phyloP scores from a whole-genome alignment of 2,888 invertebrate species.

The Drosophila setosimentum region DNA sequence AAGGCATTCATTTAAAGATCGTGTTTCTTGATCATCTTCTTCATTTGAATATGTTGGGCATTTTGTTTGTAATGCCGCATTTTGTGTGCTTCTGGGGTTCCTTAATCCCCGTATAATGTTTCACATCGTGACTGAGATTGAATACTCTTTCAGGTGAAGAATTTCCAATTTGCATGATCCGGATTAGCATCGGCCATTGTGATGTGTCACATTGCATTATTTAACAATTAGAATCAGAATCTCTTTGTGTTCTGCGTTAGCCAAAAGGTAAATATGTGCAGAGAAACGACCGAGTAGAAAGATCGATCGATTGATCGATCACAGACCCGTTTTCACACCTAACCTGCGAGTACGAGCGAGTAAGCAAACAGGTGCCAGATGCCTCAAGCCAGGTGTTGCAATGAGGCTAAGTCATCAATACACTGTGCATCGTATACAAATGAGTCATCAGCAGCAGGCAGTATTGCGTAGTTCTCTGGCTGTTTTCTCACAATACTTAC shows the following conservation, averaged over 20 bases:
- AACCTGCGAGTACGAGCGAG: conserved; percentile 14
- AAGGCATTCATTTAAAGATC: background rate
- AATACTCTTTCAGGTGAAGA: background rate
- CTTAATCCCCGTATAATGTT: background rate
- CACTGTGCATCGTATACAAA: conserved; percentile 55
- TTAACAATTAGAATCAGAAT: conserved; percentile 63
- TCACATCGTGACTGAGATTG: conserved; percentile 1
- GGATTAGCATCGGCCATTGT: conserved; percentile 35
- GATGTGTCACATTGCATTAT: conserved; percentile 57
- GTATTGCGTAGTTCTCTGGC: conserved; percentile 58
- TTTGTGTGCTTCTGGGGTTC: background rate
- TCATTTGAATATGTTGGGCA: background rate
- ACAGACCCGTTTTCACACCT: conserved; percentile 70
- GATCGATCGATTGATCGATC: conserved; percentile 57
- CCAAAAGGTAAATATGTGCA: conserved; percentile 44
- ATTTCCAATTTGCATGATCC: conserved; percentile 36
- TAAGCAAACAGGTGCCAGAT: conserved; percentile 50
- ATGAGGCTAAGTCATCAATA: conserved; percentile 79
- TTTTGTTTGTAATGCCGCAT: background rate
- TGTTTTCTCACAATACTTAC: conserved; percentile 76
- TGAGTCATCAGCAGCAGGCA: conserved; percentile 57
- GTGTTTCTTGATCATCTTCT: background rate
- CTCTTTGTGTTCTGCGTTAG: conserved; percentile 35
- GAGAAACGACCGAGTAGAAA: conserved; percentile 14
- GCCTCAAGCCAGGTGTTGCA: conserved; percentile 64